Base-by-base conservation (phyloP, 92 coral and sea anemone genomes). In the Micromussa lordhowensis region DNA sequence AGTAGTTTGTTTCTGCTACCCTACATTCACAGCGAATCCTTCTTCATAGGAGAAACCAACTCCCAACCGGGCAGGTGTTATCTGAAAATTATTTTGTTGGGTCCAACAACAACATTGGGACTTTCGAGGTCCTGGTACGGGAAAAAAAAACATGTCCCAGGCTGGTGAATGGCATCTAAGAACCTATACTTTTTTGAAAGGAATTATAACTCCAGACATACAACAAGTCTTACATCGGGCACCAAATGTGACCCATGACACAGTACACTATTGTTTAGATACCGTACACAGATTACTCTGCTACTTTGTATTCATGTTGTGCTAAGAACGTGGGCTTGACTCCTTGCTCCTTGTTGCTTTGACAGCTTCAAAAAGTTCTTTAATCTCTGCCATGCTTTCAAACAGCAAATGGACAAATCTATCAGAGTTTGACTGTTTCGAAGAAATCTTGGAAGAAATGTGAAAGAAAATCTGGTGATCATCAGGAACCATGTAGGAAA, bases 401-500 rank as follows among this genome's bases (percentile, higher is more conserved):
- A 90, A 88, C 79, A 97, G 75, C 66, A 75, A 36, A 31, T 92
- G 90, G 71, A 92, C 91, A 77, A 97, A 97, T 79, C 92, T 93
- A 32, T 86, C 92, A 29, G 97, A 91, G 90, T 94, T 73, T 12
- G 99, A 92, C 80, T 91, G 80, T 30, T 74, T 58, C 9, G 99
- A 90, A 32, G 94, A 91, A 61, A 88, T 90, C 91, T 97, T 97
- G 18, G 99, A 97, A 0, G 99, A 97, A 75, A 97, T 91, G 85
- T 97, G 99, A 91, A 97, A 97, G 90, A 97, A 95, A 82, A 97
- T 91, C 72, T 90, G 85, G 82, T 93, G 93, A 21, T 97, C 99
- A 53, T 96, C 95, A 19, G 99, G 99, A 18, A 97, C 99, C 99
- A 97, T 97, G 88, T 97, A 97, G 17, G 99, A 95, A 30, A 96